A percentile compares a stretch with the other conserved stretches of the same genome.
Evolutionary conservation across 2,797 vertebrate genomes (phyloP).

Genomic region (Trachurus trachurus): DNA sequence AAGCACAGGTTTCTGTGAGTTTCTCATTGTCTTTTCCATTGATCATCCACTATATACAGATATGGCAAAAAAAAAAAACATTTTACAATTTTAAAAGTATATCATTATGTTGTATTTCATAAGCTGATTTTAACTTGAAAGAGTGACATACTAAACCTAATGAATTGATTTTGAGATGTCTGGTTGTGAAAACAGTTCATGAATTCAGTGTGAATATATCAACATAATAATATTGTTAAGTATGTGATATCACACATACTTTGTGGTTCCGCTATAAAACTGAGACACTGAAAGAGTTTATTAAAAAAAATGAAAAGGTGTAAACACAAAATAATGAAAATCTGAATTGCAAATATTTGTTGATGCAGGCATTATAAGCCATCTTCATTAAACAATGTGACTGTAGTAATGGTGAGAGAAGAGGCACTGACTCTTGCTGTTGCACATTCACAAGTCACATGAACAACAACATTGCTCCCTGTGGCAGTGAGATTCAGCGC

Average conservation of each 20-base stretch:
- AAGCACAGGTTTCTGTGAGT: neutral
- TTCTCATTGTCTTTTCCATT: too few relatives aligned
- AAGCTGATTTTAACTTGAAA: neutral
- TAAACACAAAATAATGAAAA: neutral
- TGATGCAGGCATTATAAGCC: neutral
- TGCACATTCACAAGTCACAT: constrained; percentile 24
- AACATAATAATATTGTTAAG: too few relatives aligned
- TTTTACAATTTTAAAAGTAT: too few relatives aligned
- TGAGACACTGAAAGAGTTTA: neutral
- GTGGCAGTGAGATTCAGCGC: constrained; percentile 61
- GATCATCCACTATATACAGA: too few relatives aligned
- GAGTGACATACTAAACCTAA: too few relatives aligned
- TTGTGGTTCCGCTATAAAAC: too few relatives aligned
- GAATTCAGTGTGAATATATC: too few relatives aligned
- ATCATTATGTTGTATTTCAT: neutral
- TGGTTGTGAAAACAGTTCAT: neutral
- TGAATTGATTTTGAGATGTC: neutral
- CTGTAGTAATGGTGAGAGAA: constrained; percentile 5
- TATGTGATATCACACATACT: too few relatives aligned
- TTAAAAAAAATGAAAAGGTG: neutral
- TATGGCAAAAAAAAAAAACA: too few relatives aligned
- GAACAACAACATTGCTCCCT: constrained; percentile 38
- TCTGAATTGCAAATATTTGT: neutral
- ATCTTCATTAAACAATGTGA: too few relatives aligned
- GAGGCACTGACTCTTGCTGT: constrained; percentile 21